Conservation (phyloP, 1,140 invertebrate genomes). For the Bombus confusus region DNA sequence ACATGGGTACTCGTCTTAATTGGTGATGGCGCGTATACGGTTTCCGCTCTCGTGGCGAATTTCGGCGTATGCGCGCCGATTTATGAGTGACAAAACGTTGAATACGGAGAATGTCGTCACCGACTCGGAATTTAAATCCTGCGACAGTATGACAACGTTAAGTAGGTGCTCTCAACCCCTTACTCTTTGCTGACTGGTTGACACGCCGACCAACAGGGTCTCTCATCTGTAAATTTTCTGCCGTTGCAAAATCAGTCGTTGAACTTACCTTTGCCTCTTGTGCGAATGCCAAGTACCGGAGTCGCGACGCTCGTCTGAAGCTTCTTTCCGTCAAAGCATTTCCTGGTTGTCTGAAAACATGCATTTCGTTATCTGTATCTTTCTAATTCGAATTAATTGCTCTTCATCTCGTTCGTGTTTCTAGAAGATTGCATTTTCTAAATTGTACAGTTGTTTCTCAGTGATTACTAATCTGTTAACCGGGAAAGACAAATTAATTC, state of each 20-base stretch:
- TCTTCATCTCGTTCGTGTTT: not conserved
- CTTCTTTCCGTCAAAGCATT: constrained; percentile 34
- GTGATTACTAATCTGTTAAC: not conserved
- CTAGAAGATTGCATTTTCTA: not conserved
- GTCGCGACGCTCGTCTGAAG: constrained; percentile 45
- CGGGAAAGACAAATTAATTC: not conserved
- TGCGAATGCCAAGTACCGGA: constrained; percentile 45
- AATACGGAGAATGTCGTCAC: constrained; percentile 60
- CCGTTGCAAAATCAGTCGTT: constrained; percentile 53
- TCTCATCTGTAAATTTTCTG: constrained; percentile 53
- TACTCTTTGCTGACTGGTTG: constrained; percentile 27
- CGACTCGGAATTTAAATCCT: constrained; percentile 66
- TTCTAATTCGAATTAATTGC: not conserved
- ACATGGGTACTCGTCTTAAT: constrained; percentile 43
- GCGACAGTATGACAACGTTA: constrained; percentile 51
- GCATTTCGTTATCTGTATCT: not conserved
- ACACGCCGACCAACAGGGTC: constrained; percentile 46
- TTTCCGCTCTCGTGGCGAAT: constrained; percentile 42
- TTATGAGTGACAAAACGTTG: constrained; percentile 60
- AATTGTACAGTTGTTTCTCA: not conserved
- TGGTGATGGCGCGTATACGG: constrained; percentile 20
- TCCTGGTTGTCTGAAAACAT: constrained; percentile 23
- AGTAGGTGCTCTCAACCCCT: constrained; percentile 45
- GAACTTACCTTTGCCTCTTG: constrained; percentile 50
- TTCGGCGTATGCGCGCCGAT: constrained; percentile 26